Conservation (phyloP, 2,113 vertebrate genomes). For the Ploceus nigricollis region DNA sequence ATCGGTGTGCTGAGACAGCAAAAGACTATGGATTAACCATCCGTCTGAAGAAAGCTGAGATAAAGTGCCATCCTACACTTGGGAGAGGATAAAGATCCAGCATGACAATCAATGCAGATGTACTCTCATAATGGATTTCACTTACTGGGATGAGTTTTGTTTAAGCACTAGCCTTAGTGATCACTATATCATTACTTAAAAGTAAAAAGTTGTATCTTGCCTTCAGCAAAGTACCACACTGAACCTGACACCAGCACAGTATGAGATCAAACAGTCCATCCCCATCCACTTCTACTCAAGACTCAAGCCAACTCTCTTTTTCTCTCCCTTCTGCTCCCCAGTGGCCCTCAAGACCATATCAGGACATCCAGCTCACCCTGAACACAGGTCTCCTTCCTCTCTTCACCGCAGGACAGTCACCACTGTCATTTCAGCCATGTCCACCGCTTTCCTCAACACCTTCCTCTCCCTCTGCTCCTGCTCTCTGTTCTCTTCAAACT, state of each 20-base stretch:
- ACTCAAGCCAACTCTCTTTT: not conserved
- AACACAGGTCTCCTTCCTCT: not conserved
- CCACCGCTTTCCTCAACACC: not conserved
- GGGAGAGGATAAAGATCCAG: conserved; percentile 49
- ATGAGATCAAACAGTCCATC: not conserved
- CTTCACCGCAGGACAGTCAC: accelerated
- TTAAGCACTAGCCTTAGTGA: conserved; percentile 32
- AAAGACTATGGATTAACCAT: conserved; percentile 66
- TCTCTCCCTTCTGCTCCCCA: not conserved
- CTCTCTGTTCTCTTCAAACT: not conserved
- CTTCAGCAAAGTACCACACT: not conserved
- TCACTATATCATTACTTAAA: conserved; percentile 48
- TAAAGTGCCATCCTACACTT: conserved; percentile 46
- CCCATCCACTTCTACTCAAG: not conserved
- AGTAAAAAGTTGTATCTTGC: conserved; percentile 20
- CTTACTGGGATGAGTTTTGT: conserved; percentile 58
- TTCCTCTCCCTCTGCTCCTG: not conserved
- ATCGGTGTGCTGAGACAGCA: conserved; percentile 35
- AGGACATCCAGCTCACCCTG: not conserved
- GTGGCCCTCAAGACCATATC: not conserved
- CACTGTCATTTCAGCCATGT: not conserved
- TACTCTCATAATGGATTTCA: conserved; percentile 65
- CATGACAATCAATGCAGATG: conserved; percentile 56
- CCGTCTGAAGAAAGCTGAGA: conserved; percentile 28
- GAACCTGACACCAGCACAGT: not conserved